These are phyloP conservation scores for Dorcus parallelipipedus DNA, from an alignment of 2,888 invertebrate species.

Conservation along the genomic window DNA sequence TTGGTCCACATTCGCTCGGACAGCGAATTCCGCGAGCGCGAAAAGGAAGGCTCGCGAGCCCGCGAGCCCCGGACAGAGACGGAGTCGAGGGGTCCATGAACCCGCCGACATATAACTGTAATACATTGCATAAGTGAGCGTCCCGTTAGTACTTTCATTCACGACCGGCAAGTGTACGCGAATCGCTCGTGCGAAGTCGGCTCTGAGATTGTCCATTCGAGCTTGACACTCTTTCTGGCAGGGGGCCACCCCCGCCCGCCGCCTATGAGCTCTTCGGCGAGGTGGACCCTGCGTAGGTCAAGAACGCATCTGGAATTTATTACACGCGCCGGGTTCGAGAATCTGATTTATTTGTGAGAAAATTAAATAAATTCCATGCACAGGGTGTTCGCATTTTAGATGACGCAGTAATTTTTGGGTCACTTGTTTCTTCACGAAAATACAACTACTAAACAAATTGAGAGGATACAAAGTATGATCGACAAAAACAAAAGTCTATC, in stretches of 20 bases:
- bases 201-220: slow-evolving; percentile 2
- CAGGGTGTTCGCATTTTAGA: no score
- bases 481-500: no score
- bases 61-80: not conserved
- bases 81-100: slow-evolving; percentile 32
- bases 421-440: no score
- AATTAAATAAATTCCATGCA: no score
- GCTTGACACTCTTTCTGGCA: slow-evolving; percentile 1
- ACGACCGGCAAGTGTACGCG: slow-evolving; percentile 34
- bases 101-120: slow-evolving; percentile 35
- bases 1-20: slow-evolving; percentile 23
- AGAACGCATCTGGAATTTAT: no score
- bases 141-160: slow-evolving; percentile 42
- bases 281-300: no score
- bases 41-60: slow-evolving; percentile 3
- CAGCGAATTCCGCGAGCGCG: slow-evolving; percentile 20
- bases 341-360: no score
- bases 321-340: no score
- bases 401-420: no score
- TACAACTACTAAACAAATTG: no score
- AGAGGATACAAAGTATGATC: no score
- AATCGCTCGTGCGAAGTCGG: slow-evolving; percentile 19
- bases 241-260: not conserved
- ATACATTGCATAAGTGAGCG: slow-evolving; percentile 41
- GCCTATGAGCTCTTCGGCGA: no score